Conservation (phyloP, 2,797 vertebrate genomes). For the Falco berigora region DNA sequence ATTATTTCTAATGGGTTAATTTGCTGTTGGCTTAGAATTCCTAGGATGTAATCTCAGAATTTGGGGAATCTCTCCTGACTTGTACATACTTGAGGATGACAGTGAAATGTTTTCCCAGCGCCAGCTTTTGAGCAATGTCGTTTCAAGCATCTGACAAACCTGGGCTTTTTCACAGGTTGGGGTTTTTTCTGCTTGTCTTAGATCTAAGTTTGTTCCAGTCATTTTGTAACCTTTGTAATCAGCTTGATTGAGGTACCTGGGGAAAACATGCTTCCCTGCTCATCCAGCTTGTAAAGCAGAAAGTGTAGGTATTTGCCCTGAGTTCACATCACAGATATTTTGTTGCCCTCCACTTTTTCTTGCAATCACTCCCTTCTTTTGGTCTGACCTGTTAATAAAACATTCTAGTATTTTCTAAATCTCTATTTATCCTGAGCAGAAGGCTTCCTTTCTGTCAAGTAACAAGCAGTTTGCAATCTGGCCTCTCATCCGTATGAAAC, state of each 20-base stretch:
- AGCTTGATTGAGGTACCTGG: neutral
- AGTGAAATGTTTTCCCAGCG: neutral
- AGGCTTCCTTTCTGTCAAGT: neutral
- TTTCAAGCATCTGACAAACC: neutral
- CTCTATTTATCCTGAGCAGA: neutral
- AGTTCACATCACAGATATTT: neutral
- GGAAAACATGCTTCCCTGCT: neutral
- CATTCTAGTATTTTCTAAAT: neutral
- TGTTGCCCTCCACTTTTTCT: neutral
- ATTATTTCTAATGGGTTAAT: neutral
- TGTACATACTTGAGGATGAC: neutral
- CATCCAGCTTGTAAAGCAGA: neutral
- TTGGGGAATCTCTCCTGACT: neutral
- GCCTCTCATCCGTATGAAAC: neutral
- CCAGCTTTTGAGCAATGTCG: neutral
- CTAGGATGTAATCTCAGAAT: neutral
- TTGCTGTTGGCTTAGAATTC: neutral
- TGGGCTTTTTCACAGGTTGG: neutral
- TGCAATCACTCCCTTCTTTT: neutral
- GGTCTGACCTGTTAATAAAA: neutral
- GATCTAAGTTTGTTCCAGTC: neutral
- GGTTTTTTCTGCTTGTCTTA: neutral
- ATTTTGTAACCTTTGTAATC: slow-evolving; percentile 16
- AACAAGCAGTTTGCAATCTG: neutral
- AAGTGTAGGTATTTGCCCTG: neutral